Evolutionary conservation across 2,888 invertebrate genomes (phyloP).

Genomic region (Aporophyla nigra): DNA sequence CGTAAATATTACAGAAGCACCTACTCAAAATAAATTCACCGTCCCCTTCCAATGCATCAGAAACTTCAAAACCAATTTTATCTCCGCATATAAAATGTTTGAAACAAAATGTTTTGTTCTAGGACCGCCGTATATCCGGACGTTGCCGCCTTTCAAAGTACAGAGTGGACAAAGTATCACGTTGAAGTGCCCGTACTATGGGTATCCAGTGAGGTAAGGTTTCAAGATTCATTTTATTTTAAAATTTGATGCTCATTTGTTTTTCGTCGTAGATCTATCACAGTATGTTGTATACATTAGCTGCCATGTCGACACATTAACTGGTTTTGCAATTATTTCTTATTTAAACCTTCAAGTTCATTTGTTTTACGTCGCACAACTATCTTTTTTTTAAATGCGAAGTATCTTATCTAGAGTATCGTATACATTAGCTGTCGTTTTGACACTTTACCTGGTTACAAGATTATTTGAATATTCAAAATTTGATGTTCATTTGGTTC

Average conservation of each 20-base stretch:
- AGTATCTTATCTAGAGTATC: not conserved
- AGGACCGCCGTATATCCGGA: constrained; percentile 95
- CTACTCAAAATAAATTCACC: not conserved
- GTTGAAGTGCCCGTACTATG: constrained; percentile 96
- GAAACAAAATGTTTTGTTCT: constrained; percentile 64
- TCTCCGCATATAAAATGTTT: constrained; percentile 40
- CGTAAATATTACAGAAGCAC: not conserved
- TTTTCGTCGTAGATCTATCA: not conserved
- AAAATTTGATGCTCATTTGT: not conserved
- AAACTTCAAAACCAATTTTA: constrained; percentile 46
- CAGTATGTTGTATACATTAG: not conserved
- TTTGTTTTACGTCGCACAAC: not conserved
- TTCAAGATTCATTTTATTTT: not conserved
- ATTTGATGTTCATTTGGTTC: not conserved
- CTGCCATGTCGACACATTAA: not conserved
- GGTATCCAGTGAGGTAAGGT: constrained; percentile 93
- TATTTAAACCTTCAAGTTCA: not conserved
- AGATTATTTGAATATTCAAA: not conserved
- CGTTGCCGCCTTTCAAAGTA: constrained; percentile 94
- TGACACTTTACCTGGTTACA: not conserved
- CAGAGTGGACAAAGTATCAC: constrained; percentile 94
- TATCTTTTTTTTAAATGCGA: too few species aligned
- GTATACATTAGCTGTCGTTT: not conserved
- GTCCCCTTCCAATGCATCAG: not conserved
- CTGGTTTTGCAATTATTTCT: not conserved